Base-by-base conservation (phyloP, 1,140 invertebrate genomes). In the Adoxophyes honmai region DNA sequence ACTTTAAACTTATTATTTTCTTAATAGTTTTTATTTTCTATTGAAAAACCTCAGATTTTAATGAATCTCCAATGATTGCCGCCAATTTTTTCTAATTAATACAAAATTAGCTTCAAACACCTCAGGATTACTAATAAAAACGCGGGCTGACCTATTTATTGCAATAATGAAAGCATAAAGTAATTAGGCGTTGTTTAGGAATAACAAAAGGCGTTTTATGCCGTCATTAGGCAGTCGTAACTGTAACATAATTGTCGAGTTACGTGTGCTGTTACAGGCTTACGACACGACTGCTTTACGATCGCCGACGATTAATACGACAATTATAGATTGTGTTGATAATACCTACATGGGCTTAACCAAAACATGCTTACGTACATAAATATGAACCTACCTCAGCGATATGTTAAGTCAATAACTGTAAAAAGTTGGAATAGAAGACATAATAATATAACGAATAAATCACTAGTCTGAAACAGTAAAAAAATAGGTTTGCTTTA, bases 121-220 rank as follows among this genome's bases (percentile, higher is more conserved):
- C 34, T 36, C n/a, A 21, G 9, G 8, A 15, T 6, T 18, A 68
- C 73, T 73, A 73, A 70, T 73, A 66, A 62, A 48, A 69, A 62
- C 52, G 39, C 34, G 1, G 44, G 34, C 9, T 39, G 53, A 52
- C 55, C 34, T 16, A 58, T 56, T 42, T 52, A 52, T 58, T 28
- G 21, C 15, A 52, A 33, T 28, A 21, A 42, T 52, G 9, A 42
- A 39, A 53, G 13, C 42, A 34, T 57, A 58, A 52, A 55, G 33
- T 55, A 67, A 67, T 60, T 63, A 63, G 60, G 18, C 21, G 10
- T 60, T 44, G 56, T 64, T 67, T 37, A 52, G 53, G 39, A 58
- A 58, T 59, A 64, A 61, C 59, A 55, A 59, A 57, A 59, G 56
- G 51, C 55, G 54, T 55, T 60, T 61, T 54, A 66, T 62, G 54